Percentiles rank a stretch among this genome's conserved stretches.
phyloP scores from a whole-genome alignment of 35 echinoderm and acorn worm genomes.

The Ophioderma brevispina region DNA sequence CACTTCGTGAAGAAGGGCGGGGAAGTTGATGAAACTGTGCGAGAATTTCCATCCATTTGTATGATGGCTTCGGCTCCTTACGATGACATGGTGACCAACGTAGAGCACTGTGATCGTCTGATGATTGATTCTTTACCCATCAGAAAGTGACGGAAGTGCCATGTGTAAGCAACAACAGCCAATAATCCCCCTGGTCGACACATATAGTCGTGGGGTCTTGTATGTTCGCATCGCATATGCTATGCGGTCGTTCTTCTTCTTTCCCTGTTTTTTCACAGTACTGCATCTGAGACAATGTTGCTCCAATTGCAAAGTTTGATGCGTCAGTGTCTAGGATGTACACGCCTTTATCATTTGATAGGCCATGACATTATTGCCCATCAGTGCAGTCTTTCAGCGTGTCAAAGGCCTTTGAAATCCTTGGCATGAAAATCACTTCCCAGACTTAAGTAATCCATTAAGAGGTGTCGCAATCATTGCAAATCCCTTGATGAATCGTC shows the following conservation, averaged over 20 bases:
- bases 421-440: background rate
- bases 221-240: constrained; percentile 29
- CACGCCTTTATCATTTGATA: constrained; percentile 8
- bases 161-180: background rate
- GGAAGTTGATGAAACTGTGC: constrained; percentile 38
- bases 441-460: background rate
- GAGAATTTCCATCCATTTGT: constrained; percentile 40
- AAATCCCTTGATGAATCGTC: constrained; percentile 13
- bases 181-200: constrained; percentile 36
- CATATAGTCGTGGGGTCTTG: constrained; percentile 38
- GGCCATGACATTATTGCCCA: constrained; percentile 3
- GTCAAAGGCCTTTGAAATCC: background rate
- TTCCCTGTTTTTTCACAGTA: background rate
- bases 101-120: constrained; percentile 48
- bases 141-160: constrained; percentile 27
- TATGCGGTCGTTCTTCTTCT: constrained; percentile 35
- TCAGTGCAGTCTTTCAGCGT: background rate
- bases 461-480: background rate
- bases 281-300: constrained; percentile 31
- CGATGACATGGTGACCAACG: constrained; percentile 39
- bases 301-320: constrained; percentile 21
- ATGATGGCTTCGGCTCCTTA: constrained; percentile 33
- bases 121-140: constrained; percentile 25
- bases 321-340: constrained; percentile 32
- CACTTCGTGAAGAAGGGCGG: constrained; percentile 26